Base-by-base conservation (phyloP, 2,113 vertebrate genomes). In the Lepidothrix coronata region DNA sequence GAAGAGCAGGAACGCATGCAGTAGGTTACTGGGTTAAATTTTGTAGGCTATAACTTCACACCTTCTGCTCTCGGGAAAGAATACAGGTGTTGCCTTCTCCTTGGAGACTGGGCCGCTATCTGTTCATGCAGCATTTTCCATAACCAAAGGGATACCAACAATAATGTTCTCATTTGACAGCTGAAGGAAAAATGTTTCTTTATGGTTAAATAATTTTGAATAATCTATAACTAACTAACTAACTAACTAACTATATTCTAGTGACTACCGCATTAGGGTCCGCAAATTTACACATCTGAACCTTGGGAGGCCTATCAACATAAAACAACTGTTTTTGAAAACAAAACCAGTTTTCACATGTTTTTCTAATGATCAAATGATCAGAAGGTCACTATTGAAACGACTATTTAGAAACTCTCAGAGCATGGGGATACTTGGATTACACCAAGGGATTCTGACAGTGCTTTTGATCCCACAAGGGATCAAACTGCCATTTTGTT, bases 1-100 rank as follows among this genome's bases (percentile, higher is more conserved):
- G 76, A 90, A 71, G 80, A 87, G 79, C 72, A 75, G 58, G 70
- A 85, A 88, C 0, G 4, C 49, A 58, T 10, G 39, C 79, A 92
- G 65, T 58, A 93, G 92, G 95, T 96, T 85, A 94, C 72, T 66
- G 88, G 91, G 91, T 94, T 94, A 94, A 87, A 95, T 58, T 11
- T 79, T 0, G 0, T 14, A 61, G 76, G 68, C 59, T 52, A 7
- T n/a, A 74, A 74, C 61, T 89, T 86, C 3, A 0, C 77, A 91
- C 70, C 62, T 95, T 94, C 92, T 96, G 70, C 83, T 92, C 68
- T 52, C 4, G 2, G 62, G 67, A 87, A 82, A 27, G 65, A 81
- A 61, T 75, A 65, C 49, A 94, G 82, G 57, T 87, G 68, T 37
- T 19, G 4, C 28, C 22, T 84, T 67, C 65, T 90, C 82, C 82